Evolutionary conservation across 1,140 invertebrate genomes (phyloP).

Genomic region (Drosophila nigrodunni): DNA sequence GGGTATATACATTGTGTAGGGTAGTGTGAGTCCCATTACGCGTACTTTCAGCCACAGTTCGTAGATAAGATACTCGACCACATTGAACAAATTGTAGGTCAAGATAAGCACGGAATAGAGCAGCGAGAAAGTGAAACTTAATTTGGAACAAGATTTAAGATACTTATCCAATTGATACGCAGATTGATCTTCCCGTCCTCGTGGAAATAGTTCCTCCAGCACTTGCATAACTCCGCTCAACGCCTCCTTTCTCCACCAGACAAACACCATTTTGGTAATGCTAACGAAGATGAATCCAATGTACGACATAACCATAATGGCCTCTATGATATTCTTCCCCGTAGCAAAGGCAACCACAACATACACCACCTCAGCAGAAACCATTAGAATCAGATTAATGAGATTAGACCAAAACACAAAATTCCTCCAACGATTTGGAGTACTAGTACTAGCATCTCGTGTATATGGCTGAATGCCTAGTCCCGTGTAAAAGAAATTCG

Average conservation of each 20-base stretch:
- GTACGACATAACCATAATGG: slow-evolving; percentile 70
- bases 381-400: slow-evolving; percentile 46
- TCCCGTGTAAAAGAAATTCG: slow-evolving; percentile 60
- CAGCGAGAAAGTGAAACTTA: slow-evolving; percentile 61
- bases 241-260: slow-evolving; percentile 57
- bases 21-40: slow-evolving; percentile 49
- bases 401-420: slow-evolving; percentile 62
- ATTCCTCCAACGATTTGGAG: slow-evolving; percentile 1
- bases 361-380: slow-evolving; percentile 50
- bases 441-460: background rate
- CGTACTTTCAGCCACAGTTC: slow-evolving; percentile 56
- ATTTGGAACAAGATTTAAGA: slow-evolving; percentile 41
- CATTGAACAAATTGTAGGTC: slow-evolving; percentile 74
- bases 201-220: slow-evolving; percentile 63
- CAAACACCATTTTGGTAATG: slow-evolving; percentile 66
- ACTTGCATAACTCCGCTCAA: slow-evolving; percentile 55
- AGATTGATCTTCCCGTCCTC: slow-evolving; percentile 26
- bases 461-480: slow-evolving; percentile 65
- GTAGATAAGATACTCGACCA: slow-evolving; percentile 63
- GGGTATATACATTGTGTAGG: slow-evolving; percentile 63
- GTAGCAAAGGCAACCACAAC: slow-evolving; percentile 45
- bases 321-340: slow-evolving; percentile 50
- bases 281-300: slow-evolving; percentile 71
- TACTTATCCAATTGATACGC: slow-evolving; percentile 52
- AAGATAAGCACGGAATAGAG: slow-evolving; percentile 73